Base-by-base conservation (phyloP, 2,888 invertebrate genomes). In the Chorisops tibialis region DNA sequence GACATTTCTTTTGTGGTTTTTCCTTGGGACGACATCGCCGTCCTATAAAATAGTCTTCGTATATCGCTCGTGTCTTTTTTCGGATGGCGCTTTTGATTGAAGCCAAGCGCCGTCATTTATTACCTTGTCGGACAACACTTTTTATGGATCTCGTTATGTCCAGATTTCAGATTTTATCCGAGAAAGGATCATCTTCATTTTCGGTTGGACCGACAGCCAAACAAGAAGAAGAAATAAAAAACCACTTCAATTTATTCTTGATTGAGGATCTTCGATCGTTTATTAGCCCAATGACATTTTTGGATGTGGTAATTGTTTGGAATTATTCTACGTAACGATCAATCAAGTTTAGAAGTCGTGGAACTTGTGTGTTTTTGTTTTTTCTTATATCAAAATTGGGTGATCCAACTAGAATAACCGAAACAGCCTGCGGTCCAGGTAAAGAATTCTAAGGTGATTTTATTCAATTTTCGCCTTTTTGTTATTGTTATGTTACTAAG, bases 21-120 rank as follows among this genome's bases (percentile, higher is more conserved):
- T 12, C 35, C 7, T 5, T 18, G 3, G 49, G 5, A 12, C 6
- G 12, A 11, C 47, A 50, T n/a, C n/a, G 30, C 16, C 6, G 16
- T n/a, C 41, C 41, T 16, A n/a, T n/a, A 4, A 41, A 1, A 41
- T 41, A 5, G 41, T 41, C 16, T 41, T 16, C 14, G 6, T 11
- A 37, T 11, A 41, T 14, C n/a, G 41, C 7, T 41, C n/a, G 9
- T 11, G 45, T 43, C 45, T 30, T 56, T 56, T 47, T 59, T 59
- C 47, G 6, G 9, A 59, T 59, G 59, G 59, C 59, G 59, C 50
- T 60, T n/a, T 60, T 60, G 50, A 60, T 60, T 60, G 49, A 50
- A 39, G 11, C 22, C 30, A 60, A 60, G 59, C 59, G 59, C 59
- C 59, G 59, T 60, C 59, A 60, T 60, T 60, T 60, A 60, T 60